Percentiles rank a stretch among this genome's conserved stretches.
Conservation (phyloP, 2,797 vertebrate species). For the Tapera naevia region DNA sequence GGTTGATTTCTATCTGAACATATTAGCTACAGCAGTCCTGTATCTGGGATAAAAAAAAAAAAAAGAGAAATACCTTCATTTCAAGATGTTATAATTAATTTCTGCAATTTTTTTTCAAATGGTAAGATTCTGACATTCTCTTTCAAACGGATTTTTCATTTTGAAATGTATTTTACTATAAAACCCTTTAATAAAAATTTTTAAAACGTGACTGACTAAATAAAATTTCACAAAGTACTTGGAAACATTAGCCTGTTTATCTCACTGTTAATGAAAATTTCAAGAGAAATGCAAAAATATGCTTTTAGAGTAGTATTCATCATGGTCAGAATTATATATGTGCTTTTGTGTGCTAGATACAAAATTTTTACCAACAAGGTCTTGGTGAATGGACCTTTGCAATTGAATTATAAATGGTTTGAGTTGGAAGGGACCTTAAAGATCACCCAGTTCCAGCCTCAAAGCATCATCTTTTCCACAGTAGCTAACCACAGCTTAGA, state of each 20-base stretch:
- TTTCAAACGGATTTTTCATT: neutral
- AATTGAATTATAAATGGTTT: neutral
- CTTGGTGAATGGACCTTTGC: fast-evolving
- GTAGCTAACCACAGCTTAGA: neutral
- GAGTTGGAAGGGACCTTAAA: neutral
- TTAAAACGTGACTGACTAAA: neutral
- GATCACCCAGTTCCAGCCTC: neutral
- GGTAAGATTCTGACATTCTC: neutral
- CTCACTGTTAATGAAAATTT: neutral
- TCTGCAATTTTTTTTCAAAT: neutral
- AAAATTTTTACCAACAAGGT: fast-evolving
- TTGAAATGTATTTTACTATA: neutral
- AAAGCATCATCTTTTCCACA: neutral
- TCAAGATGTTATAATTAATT: neutral
- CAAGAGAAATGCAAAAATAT: neutral
- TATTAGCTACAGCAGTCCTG: neutral
- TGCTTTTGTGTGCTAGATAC: fast-evolving
- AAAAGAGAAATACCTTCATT: neutral
- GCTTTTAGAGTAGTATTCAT: neutral
- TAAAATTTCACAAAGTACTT: neutral
- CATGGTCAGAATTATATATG: neutral
- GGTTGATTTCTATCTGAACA: neutral
- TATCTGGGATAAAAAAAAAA: neutral
- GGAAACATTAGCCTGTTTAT: neutral
- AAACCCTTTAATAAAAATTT: neutral